Percentiles rank a stretch among this genome's conserved stretches.
Conservation (phyloP, 2,888 invertebrate genomes). For the Cybosia mesomella region DNA sequence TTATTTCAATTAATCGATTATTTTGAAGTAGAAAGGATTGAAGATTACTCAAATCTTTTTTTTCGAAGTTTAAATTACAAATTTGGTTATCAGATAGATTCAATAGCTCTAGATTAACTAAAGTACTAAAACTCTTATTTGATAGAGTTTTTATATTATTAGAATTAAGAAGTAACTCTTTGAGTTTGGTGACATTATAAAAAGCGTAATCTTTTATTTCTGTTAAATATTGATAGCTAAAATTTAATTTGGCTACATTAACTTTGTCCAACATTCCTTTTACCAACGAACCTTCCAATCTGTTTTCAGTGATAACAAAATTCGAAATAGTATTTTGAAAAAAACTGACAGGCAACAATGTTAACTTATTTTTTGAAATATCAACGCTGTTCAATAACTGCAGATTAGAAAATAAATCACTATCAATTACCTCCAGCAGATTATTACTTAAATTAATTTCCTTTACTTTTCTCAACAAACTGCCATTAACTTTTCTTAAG, state of each 20-base stretch:
- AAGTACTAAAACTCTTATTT: slow-evolving; percentile 58
- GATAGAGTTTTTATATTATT: slow-evolving; percentile 62
- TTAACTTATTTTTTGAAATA: slow-evolving; percentile 67
- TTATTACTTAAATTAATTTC: slow-evolving; percentile 61
- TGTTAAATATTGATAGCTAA: slow-evolving; percentile 64
- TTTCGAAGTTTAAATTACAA: slow-evolving; percentile 61
- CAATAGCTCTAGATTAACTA: slow-evolving; percentile 55
- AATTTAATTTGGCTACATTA: slow-evolving; percentile 55
- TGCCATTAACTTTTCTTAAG: slow-evolving; percentile 38
- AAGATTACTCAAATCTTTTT: slow-evolving; percentile 61
- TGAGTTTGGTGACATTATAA: slow-evolving; percentile 57
- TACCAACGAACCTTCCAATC: slow-evolving; percentile 60
- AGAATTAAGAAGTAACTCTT: slow-evolving; percentile 61
- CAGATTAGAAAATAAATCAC: slow-evolving; percentile 53
- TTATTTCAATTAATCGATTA: slow-evolving; percentile 62
- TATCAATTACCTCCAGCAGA: slow-evolving; percentile 51
- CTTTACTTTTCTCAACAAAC: slow-evolving; percentile 4
- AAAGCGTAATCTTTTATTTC: slow-evolving; percentile 69
- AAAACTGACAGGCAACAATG: slow-evolving; percentile 57
- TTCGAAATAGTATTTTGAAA: slow-evolving; percentile 62
- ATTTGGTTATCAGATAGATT: slow-evolving; percentile 72
- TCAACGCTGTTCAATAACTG: slow-evolving; percentile 53
- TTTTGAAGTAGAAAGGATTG: slow-evolving; percentile 56
- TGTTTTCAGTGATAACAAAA: slow-evolving; percentile 63
- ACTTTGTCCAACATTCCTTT: slow-evolving; percentile 71